A percentile compares a stretch with the other conserved stretches of the same genome.
Evolutionary conservation across 2,797 vertebrate genomes (phyloP).

Genomic region (Gila robusta): DNA sequence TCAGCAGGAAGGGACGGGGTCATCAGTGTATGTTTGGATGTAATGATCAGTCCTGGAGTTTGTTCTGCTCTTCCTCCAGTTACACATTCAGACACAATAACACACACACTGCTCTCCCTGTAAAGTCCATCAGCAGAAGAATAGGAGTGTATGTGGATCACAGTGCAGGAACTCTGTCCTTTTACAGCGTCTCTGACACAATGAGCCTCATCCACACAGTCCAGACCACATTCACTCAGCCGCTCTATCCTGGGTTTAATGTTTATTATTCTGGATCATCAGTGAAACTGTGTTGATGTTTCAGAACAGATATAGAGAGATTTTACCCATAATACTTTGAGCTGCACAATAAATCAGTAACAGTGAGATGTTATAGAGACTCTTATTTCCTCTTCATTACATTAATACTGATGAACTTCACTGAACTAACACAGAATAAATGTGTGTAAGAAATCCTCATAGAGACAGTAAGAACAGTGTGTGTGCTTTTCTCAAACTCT

Average conservation of each 20-base stretch:
- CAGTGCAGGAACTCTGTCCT: too few relatives aligned
- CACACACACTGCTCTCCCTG: background rate
- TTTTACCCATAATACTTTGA: too few relatives aligned
- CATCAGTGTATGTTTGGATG: too few relatives aligned
- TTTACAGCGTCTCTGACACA: background rate
- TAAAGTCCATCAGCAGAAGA: background rate
- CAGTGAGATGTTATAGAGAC: too few relatives aligned
- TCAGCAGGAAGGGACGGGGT: background rate
- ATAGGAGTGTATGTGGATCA: background rate
- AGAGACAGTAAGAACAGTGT: too few relatives aligned
- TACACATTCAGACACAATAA: background rate
- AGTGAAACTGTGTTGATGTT: background rate
- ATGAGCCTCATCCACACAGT: background rate
- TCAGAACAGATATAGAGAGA: too few relatives aligned
- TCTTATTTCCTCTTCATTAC: too few relatives aligned
- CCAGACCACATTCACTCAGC: background rate
- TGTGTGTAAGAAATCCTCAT: too few relatives aligned
- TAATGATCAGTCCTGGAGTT: slow-evolving; percentile 2
- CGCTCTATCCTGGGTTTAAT: background rate
- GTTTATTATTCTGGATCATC: background rate
- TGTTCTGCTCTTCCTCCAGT: background rate
- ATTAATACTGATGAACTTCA: too few relatives aligned
- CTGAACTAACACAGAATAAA: too few relatives aligned
- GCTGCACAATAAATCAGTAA: too few relatives aligned
- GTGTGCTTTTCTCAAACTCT: too few relatives aligned